Evolutionary conservation across 1,140 invertebrate species (phyloP), one percentile per base, ranked within the genome.

Genomic region (Leptoteleia sp.): DNA sequence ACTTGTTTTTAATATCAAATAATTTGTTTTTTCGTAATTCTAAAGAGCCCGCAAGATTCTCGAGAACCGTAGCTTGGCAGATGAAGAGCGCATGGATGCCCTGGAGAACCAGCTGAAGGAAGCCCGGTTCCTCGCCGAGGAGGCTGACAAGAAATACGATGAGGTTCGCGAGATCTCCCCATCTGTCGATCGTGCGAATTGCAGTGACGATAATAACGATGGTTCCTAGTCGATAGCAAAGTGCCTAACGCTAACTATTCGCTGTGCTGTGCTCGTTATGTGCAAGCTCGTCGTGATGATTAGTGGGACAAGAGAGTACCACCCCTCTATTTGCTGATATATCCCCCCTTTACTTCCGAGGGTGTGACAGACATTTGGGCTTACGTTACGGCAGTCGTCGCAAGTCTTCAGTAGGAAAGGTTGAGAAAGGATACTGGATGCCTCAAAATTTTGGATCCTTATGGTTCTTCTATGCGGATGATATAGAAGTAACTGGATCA

Each of bases 71-170:
- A 98, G 96, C 90, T 94, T 99, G 93, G 95, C 97, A 86, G 98
- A 99, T 95, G 99, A 99, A 91, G 98, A 99, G 93, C 96, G 98
- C 89, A 99, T 99, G 96, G 98, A 99, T 90, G 95, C 96, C 87
- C 93, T 99, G 88, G 99, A 99, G 90, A 97, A 96, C 91, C 98
- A 99, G 91, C 93, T 99, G 89, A 99, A 99, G 93, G 98, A 99
- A 91, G 98, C 98, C 89, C 95, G 98, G 90, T 98, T 99, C 94
- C 94, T 99, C 88, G 98, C 99, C 90, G 99, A 99, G 92, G 99
- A 99, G 92, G 98, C 99, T 88, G 99, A 99, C 94, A 97, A 99
- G 92, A 99, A 99, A 99, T 99, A 99, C 92, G 99, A 99, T 96
- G 99, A 99, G 98, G 99, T 99, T 93, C 91, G 87, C 85, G 87